Evolutionary conservation across 2,113 vertebrate genomes (phyloP), one percentile per base, ranked within the genome.

Genomic region (Trinectes maculatus): DNA sequence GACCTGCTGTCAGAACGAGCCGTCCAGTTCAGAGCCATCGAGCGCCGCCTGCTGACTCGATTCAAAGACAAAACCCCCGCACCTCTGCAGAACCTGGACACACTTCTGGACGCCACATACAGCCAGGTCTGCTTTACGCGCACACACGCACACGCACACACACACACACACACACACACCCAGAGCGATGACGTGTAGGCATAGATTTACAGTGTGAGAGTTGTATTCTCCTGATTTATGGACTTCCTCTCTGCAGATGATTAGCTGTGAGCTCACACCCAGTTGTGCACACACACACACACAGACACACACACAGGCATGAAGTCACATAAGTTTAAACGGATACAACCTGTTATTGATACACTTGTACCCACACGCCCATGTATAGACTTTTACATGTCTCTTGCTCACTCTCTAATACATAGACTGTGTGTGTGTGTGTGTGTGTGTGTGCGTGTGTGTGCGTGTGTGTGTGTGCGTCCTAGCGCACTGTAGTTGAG

Each of bases 31-130:
- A 92, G 98, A 85, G 97, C 96, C 84, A 97, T 99, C 76, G 95
- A 99, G 61, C 93, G 96, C 7, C 93, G 96, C 19, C 88, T 99
- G 3, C 88, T 99, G 73, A 96, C 95, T 21, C 93, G 96, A 36
- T 98, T 99, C 86, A 99, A 98, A 84, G 96, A 99, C 87, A 98
- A 96, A 90, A 99, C 95, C 29, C 98, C 97, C 0, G 94, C 95
- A 8, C 96, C 97, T 0, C 94, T 99, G 36, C 96, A 98, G 79
- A 97, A 98, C 90, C 93, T 99, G 71, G 98, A 99, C 86, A 96
- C 95, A 1, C 92, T 99, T 77, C 89, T 99, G 73, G 96, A 99
- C 49, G 96, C 95, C 51, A 98, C 97, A 0, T 98, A 96, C 77
- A 94, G 91, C 82, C 96, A 99, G 94, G 98, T 98, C 71, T 91